Evolutionary conservation across 2,113 vertebrate genomes (phyloP).

Genomic region (Geococcyx californianus): DNA sequence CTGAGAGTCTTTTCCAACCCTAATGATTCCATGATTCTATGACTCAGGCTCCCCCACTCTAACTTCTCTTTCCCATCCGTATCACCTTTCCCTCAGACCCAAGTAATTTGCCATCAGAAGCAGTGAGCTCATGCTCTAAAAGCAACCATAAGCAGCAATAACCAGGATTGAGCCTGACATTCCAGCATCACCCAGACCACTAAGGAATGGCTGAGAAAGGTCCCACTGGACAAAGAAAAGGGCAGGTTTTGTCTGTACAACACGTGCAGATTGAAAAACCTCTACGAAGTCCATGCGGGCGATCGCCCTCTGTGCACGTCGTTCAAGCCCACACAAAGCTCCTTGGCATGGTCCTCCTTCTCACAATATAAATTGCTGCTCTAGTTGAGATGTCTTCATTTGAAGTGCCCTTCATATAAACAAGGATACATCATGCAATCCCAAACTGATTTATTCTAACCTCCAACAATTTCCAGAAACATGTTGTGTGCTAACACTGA

Average conservation of each 20-base stretch:
- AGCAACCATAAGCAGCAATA: background rate
- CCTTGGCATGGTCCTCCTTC: background rate
- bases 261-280: background rate
- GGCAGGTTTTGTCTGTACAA: background rate
- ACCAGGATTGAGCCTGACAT: rapidly evolving
- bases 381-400: background rate
- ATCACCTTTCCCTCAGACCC: background rate
- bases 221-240: background rate
- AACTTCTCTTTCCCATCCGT: background rate
- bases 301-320: background rate
- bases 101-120: background rate
- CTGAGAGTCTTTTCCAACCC: too few relatives aligned
- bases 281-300: rapidly evolving
- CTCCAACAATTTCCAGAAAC: constrained; percentile 40
- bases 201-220: background rate
- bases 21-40: too few relatives aligned
- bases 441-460: background rate
- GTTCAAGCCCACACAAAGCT: background rate
- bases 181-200: background rate
- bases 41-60: background rate
- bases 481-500: constrained; percentile 19
- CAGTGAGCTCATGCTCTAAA: rapidly evolving
- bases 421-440: background rate
- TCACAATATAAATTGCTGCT: background rate
- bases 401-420: background rate